Base-by-base conservation (phyloP, 2,888 invertebrate genomes). In the Octodonta nipae region DNA sequence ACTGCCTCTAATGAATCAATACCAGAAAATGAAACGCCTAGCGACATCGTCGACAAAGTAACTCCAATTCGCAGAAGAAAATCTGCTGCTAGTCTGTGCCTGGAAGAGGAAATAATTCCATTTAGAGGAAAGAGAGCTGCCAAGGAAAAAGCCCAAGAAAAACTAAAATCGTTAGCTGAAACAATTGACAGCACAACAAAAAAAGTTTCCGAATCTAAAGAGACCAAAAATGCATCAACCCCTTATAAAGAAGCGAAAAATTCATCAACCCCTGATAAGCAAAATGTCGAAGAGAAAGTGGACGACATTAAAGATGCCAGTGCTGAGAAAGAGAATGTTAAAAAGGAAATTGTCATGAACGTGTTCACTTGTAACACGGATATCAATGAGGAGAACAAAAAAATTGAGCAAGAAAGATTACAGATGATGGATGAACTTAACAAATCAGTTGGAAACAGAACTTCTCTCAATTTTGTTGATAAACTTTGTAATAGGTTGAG, bases 381-480 rank as follows among this genome's bases (percentile, higher is more conserved):
- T 28, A 37, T 64, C 5, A 56, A 63, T 25, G 63, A 63, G 25
- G 67, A 67, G 22, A 50, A 56, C 25, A 54, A 57, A 4, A 61
- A 63, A 36, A 65, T 68, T 31, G 63, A 66, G 37, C 52, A 63
- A 22, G 64, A 66, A 38, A 56, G 68, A 1, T 55, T 64, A 28
- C 59, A 62, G 33, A 65, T 60, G 36, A 69, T 69, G 68, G 60
- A 66, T 25, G 67, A 68, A 41, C 56, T 69, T 4, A 56, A 52
- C 34, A 50, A 55, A 41, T 48, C 47, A 3, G 46, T 58, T 11
- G 51, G 51, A 25, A 48, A 46, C 11, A 48, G 60, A 27, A 42
- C 49, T 2, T 49, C 51, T 2, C 39, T 53, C 15, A 52, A 54
- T 35, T 56, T 56, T 32, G 45, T 53, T 5, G 53, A 55, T 16